These are phyloP conservation scores for Carlito syrichta DNA, from an alignment of 2,113 vertebrate species.

Conservation along the genomic window DNA sequence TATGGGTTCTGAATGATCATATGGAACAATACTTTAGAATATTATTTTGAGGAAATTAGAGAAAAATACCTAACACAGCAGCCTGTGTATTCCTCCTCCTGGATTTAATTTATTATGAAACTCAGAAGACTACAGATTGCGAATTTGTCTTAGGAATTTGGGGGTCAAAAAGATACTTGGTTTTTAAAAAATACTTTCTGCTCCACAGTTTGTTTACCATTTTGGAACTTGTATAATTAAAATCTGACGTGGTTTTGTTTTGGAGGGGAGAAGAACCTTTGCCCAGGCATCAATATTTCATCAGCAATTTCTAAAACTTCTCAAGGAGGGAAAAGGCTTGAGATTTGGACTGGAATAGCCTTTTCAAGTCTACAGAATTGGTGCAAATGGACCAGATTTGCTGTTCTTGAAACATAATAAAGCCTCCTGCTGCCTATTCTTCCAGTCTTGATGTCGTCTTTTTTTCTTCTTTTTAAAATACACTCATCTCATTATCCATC, in stretches of 20 bases:
- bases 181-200: background rate
- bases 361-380: background rate
- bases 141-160: background rate
- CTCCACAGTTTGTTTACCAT: background rate
- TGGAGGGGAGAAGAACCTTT: background rate
- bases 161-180: background rate
- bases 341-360: background rate
- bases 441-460: background rate
- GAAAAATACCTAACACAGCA: background rate
- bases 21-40: background rate
- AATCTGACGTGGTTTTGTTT: background rate
- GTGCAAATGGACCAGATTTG: background rate
- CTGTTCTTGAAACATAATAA: background rate
- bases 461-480: constrained; percentile 9
- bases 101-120: constrained; percentile 20
- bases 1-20: background rate
- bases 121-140: background rate
- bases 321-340: background rate
- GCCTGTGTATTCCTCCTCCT: background rate
- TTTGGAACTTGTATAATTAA: background rate
- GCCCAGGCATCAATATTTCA: background rate
- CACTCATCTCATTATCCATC: constrained; percentile 41
- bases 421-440: background rate
- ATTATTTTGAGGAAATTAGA: background rate
- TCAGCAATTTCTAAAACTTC: background rate